phyloP scores from a whole-genome alignment of 2,797 vertebrate species.

The Ctenosaura bakeri region DNA sequence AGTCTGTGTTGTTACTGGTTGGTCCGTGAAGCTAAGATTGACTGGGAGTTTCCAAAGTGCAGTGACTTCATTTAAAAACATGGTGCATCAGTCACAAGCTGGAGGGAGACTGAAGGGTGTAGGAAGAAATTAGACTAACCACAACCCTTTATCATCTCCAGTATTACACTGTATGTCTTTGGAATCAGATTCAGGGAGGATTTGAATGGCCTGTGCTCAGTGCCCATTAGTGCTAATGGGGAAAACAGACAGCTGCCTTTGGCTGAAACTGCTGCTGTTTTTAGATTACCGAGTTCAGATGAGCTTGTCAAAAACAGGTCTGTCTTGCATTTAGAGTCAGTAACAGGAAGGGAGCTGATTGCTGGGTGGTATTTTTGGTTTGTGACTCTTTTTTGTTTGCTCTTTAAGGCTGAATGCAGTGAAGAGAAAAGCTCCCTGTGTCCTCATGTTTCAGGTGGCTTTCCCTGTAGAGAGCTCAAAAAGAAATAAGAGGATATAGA shows the following conservation, averaged over 20 bases:
- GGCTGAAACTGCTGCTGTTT: conserved; percentile 56
- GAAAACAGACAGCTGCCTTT: conserved; percentile 47
- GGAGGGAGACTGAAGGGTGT: conserved; percentile 2
- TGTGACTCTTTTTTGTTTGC: conserved; percentile 30
- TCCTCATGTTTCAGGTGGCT: conserved; percentile 20
- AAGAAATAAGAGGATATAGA: not conserved
- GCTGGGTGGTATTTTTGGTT: conserved; percentile 35
- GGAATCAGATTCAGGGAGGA: conserved; percentile 57
- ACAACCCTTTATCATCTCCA: conserved; percentile 63
- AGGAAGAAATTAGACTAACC: conserved; percentile 67
- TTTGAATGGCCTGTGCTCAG: conserved; percentile 59
- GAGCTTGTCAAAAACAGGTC: conserved; percentile 46
- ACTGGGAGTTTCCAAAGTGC: conserved; percentile 59
- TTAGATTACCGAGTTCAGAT: conserved; percentile 35
- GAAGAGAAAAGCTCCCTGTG: not conserved
- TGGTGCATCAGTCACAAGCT: conserved; percentile 23
- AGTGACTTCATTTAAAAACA: conserved; percentile 26
- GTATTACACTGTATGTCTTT: conserved; percentile 61
- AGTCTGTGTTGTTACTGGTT: conserved; percentile 28
- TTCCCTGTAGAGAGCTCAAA: not conserved
- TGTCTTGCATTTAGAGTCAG: conserved; percentile 38
- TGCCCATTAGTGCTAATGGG: conserved; percentile 63
- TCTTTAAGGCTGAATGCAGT: not conserved
- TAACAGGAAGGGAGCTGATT: conserved; percentile 32
- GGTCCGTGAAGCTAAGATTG: conserved; percentile 64